Percentiles rank a stretch among this genome's conserved stretches.
These are phyloP conservation scores for Solea senegalensis DNA, from an alignment of 2,113 vertebrate genomes.

Conservation along the genomic window DNA sequence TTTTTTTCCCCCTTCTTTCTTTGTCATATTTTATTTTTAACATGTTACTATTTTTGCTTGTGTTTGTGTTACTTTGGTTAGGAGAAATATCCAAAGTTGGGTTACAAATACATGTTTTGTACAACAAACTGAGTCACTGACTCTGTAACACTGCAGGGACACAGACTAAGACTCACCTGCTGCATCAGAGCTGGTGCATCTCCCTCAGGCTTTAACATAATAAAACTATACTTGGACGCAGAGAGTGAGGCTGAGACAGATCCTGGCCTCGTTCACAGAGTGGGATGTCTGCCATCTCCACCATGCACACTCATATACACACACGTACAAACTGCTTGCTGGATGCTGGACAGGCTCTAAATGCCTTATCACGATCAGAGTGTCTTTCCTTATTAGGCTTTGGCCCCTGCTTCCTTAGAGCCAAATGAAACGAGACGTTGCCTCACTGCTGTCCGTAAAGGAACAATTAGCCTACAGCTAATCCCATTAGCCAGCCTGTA, in stretches of 20 bases:
- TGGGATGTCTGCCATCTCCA: conserved; percentile 74
- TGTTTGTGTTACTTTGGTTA: too few relatives aligned
- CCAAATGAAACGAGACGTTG: conserved; percentile 77
- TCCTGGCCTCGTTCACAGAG: conserved; percentile 67
- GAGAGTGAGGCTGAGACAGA: conserved; percentile 56
- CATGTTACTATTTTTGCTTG: background rate
- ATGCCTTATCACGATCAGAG: conserved; percentile 77
- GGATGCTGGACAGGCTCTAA: conserved; percentile 68
- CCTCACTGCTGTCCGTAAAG: conserved; percentile 72
- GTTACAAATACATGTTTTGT: background rate
- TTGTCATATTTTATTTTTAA: too few relatives aligned
- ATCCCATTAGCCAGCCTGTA: conserved; percentile 77
- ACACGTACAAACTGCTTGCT: conserved; percentile 41
- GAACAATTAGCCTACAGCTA: conserved; percentile 78
- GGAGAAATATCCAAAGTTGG: too few relatives aligned
- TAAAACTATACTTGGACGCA: conserved; percentile 67
- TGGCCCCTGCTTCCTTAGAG: conserved; percentile 60
- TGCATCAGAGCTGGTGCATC: conserved; percentile 15
- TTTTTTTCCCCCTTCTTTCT: too few relatives aligned
- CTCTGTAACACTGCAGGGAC: background rate
- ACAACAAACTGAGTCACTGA: background rate
- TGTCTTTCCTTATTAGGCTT: conserved; percentile 82
- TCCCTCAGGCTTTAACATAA: conserved; percentile 44
- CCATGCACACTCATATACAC: conserved; percentile 38
- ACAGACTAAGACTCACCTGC: conserved; percentile 28